Percentiles rank a stretch among this genome's conserved stretches.
These are phyloP conservation scores for Anastrepha ludens DNA, from an alignment of 1,140 invertebrate species.

Conservation along the genomic window DNA sequence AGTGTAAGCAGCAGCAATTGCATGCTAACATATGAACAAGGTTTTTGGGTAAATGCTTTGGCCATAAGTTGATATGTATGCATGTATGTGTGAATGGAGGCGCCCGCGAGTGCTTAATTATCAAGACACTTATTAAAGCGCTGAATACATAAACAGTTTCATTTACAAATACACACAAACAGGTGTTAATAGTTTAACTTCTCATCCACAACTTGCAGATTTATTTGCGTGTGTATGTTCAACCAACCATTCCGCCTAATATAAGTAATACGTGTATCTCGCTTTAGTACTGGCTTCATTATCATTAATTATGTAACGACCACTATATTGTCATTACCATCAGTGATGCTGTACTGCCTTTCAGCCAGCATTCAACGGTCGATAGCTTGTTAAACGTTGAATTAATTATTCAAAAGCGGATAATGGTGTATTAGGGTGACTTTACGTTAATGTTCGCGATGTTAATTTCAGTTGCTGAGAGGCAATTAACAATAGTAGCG, in stretches of 20 bases:
- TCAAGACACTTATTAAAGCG: constrained; percentile 37
- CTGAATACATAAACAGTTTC: constrained; percentile 9
- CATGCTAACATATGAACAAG: background rate
- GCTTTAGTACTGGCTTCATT: background rate
- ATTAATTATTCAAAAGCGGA: constrained; percentile 32
- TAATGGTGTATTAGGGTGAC: constrained; percentile 21
- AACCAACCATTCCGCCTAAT: background rate
- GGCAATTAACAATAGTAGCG: background rate
- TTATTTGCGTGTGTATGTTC: background rate
- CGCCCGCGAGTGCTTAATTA: constrained; percentile 1
- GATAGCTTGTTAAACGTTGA: constrained; percentile 21
- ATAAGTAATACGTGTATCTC: background rate
- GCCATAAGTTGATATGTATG: background rate
- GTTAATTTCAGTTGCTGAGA: background rate
- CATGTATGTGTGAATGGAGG: background rate
- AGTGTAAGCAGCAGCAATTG: background rate
- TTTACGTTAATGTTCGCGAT: background rate
- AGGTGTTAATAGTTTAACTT: background rate
- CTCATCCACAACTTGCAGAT: background rate
- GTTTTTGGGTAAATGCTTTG: background rate
- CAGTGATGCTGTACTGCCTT: background rate
- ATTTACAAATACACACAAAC: constrained; percentile 1
- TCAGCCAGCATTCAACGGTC: background rate
- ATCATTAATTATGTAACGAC: constrained; percentile 18
- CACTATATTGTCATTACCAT: background rate